Conservation (phyloP, 2,113 vertebrate genomes). For the Peromyscus leucopus region DNA sequence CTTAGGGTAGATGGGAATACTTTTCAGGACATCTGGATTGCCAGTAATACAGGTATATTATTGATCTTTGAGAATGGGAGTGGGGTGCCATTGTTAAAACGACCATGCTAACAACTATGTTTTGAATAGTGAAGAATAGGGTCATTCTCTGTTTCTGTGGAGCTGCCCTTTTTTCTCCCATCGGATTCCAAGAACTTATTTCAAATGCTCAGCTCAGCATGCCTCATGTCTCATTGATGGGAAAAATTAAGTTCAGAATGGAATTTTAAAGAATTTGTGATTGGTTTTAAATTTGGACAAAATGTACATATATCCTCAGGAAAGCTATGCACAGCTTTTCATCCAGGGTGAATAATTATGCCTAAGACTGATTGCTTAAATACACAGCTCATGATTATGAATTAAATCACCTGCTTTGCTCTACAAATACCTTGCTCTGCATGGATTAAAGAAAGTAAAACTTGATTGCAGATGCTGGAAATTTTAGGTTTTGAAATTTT, state of each 20-base stretch:
- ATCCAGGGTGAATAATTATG: constrained; percentile 78
- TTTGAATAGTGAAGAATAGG: neutral
- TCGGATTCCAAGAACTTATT: neutral
- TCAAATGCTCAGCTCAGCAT: neutral
- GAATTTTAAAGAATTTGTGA: constrained; percentile 60
- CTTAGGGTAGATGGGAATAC: neutral
- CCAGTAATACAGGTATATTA: neutral
- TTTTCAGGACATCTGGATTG: neutral
- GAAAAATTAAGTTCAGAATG: constrained; percentile 33
- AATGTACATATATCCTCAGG: constrained; percentile 16
- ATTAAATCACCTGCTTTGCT: constrained; percentile 80
- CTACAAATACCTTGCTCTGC: constrained; percentile 68
- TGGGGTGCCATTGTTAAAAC: neutral
- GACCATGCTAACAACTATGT: no score
- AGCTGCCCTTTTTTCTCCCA: neutral
- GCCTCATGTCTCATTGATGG: neutral
- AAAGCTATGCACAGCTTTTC: constrained; percentile 58
- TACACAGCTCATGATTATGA: constrained; percentile 80
- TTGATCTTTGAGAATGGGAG: neutral
- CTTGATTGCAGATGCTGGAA: constrained; percentile 77
- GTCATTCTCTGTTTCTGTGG: neutral
- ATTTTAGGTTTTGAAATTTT: constrained; percentile 76
- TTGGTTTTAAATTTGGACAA: constrained; percentile 61
- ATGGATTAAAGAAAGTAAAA: constrained; percentile 77
- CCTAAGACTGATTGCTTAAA: constrained; percentile 80